Base-by-base conservation (phyloP, 2,888 invertebrate species). In the Acanthosepion esculentum region DNA sequence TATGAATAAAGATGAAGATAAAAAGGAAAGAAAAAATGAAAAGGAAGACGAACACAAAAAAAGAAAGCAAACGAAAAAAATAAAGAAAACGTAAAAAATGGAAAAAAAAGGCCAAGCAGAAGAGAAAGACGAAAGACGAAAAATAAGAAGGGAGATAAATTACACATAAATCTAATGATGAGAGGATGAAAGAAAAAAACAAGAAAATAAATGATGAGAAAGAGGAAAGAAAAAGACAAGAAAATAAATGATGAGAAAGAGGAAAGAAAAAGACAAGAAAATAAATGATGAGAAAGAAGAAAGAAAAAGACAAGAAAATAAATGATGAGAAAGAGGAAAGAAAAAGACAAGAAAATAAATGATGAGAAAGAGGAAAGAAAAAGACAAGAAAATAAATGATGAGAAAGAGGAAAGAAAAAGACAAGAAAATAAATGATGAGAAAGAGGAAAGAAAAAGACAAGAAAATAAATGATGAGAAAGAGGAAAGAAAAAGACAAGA, bases 251-350 rank as follows among this genome's bases (percentile, higher is more conserved):
- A 78, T 1, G 78, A 78, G 29, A 7, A 78, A 29, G 0, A 7
- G 0, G 1, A 8, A 29, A 29, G 1, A 10, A 7, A 26, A 26
- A 0, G 26, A 8, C 29, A 29, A n/a, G n/a, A n/a, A n/a, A n/a
- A n/a, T n/a, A n/a, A n/a, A n/a, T n/a, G n/a, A n/a, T n/a, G n/a
- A n/a, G n/a, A n/a, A n/a, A n/a, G n/a, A n/a, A n/a, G n/a, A n/a
- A n/a, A n/a, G 29, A 78, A 7, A n/a, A 5, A 0, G 26, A 8
- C 29, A 29, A 29, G n/a, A 8, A 78, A 1, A n/a, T 6, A 29
- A 7, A 78, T 8, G 0, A 78, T 1, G 78, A 78, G 29, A 7
- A 78, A 29, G 0, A 7, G 0, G 1, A 8, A 29, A 29, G 1
- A 10, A 7, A 26, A 26, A n/a, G n/a, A n/a, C n/a, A n/a, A n/a